Evolutionary conservation across 2,113 vertebrate species (phyloP), one percentile per base, ranked within the genome.

Genomic region (Micromys minutus): DNA sequence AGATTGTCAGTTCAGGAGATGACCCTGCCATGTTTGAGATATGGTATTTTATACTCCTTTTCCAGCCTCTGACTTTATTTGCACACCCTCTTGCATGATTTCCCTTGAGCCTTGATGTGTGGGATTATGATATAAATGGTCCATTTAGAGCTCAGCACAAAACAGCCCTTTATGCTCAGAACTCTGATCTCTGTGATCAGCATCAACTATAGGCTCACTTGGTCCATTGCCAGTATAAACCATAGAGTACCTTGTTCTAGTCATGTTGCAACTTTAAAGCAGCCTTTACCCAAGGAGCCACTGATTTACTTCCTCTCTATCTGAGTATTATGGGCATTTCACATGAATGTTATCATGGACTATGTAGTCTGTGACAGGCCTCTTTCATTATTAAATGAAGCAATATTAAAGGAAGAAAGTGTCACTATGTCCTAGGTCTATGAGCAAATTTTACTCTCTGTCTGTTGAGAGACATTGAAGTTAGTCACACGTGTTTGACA

Each of bases 1-100:
- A 39, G 5, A 5, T 5, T 0, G 2, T 39, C 21, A 57, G 36
- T 80, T n/a, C 3, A 59, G 13, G 55, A 59, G 55, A 26, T 0
- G 3, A 12, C n/a, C 22, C 15, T 59, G 79, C 52, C 10, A 42
- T 59, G 12, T 59, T 22, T 0, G 1, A 1, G 55, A 29, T 42
- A 59, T 29, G 1, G 22, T 5, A 39, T 42, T 39, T 5, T 13
- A 83, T 7, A 9, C 10, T 12, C 55, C 3, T 3, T 13, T 83
- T 57, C 7, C 22, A n/a, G 36, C 3, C 7, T 5, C 22, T 80
- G 22, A n/a, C 11, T 17, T 59, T 83, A 26, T 29, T 59, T 39
- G 55, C n/a, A 29, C 11, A 81, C 5, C 13, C 3, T 59, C n/a
- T 39, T 42, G 39, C 52, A 59, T 55, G n/a, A 59, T 81, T 6